phyloP scores from a whole-genome alignment of 2,888 invertebrate genomes.

The Rhagophthalmus giganteus region DNA sequence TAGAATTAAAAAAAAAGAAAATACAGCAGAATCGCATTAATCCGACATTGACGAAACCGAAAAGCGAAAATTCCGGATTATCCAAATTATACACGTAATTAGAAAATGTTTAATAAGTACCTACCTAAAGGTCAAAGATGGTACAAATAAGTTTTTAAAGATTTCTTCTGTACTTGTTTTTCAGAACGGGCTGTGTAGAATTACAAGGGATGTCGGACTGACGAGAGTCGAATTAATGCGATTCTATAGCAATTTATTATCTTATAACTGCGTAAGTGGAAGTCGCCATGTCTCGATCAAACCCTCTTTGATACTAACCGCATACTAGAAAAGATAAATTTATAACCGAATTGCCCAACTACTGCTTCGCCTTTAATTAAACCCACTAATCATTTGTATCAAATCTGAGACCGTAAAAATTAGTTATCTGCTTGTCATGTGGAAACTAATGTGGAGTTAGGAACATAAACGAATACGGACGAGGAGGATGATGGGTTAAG shows the following conservation, averaged over 20 bases:
- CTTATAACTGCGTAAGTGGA: conserved; percentile 15
- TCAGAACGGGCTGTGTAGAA: too few species aligned
- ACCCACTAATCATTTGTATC: conserved; percentile 24
- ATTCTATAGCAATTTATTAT: conserved; percentile 9
- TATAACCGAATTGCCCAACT: conserved; percentile 22
- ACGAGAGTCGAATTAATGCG: neutral
- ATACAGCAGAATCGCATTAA: too few species aligned
- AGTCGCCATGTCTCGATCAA: conserved; percentile 15
- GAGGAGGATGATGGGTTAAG: conserved; percentile 17
- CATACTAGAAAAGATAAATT: conserved; percentile 20
- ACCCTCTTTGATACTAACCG: conserved; percentile 24
- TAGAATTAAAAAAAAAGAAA: too few species aligned
- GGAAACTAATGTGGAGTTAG: conserved; percentile 10
- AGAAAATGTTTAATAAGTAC: neutral
- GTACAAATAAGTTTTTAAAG: too few species aligned
- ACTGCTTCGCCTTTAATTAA: conserved; percentile 27
- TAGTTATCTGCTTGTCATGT: conserved; percentile 27
- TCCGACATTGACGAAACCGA: too few species aligned
- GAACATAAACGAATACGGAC: conserved; percentile 15
- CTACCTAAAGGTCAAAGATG: too few species aligned
- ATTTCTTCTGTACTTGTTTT: too few species aligned
- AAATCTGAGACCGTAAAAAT: conserved; percentile 27
- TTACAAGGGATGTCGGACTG: too few species aligned
- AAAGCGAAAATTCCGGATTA: too few species aligned
- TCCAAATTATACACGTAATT: too few species aligned